Conservation (phyloP, 2,113 vertebrate species). For the Xiphophorus maculatus region DNA sequence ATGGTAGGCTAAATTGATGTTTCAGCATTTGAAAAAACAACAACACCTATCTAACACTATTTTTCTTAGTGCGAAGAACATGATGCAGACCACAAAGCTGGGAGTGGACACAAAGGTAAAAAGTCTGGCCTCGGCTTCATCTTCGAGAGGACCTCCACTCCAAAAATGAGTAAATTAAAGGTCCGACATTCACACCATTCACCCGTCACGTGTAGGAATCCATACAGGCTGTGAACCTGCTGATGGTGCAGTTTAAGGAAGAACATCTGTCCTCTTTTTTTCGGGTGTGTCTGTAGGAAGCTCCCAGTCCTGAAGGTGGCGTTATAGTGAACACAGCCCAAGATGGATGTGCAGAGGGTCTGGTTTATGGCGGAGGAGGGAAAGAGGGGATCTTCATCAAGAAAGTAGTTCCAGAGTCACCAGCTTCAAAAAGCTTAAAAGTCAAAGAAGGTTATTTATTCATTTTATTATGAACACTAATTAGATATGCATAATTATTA, state of each 20-base stretch:
- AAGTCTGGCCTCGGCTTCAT: slow-evolving; percentile 77
- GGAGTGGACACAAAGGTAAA: slow-evolving; percentile 76
- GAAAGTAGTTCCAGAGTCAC: slow-evolving; percentile 88
- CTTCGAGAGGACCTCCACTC: slow-evolving; percentile 78
- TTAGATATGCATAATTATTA: neutral
- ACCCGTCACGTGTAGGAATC: neutral
- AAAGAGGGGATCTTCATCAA: slow-evolving; percentile 90
- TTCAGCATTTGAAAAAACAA: neutral
- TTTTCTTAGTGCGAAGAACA: slow-evolving; percentile 71
- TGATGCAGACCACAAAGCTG: slow-evolving; percentile 66
- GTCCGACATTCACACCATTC: slow-evolving; percentile 68
- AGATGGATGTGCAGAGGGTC: slow-evolving; percentile 87
- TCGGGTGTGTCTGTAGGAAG: slow-evolving; percentile 66
- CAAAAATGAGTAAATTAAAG: slow-evolving; percentile 86
- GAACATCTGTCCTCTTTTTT: neutral
- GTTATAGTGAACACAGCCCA: slow-evolving; percentile 87
- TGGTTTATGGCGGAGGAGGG: slow-evolving; percentile 89
- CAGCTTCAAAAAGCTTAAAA: slow-evolving; percentile 87
- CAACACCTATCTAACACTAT: neutral
- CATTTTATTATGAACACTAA: neutral
- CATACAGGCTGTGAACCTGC: neutral
- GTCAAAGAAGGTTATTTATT: slow-evolving; percentile 86
- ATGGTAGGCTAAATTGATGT: too few species aligned
- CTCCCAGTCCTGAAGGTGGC: slow-evolving; percentile 73
- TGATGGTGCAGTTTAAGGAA: neutral